These are phyloP conservation scores for Phthorimaea operculella DNA, from an alignment of 1,140 invertebrate species.

Conservation along the genomic window DNA sequence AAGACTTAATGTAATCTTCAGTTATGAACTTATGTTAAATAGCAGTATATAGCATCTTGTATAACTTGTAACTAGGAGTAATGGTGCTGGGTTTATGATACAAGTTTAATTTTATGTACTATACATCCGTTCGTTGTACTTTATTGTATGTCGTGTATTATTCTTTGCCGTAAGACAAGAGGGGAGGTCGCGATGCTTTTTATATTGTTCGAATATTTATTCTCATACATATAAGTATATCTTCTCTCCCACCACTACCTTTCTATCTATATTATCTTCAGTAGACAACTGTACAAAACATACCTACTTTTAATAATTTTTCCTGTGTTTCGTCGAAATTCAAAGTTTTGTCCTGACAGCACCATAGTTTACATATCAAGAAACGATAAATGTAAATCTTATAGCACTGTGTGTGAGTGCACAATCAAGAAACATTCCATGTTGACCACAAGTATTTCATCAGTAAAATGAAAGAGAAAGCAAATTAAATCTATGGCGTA, in stretches of 20 bases:
- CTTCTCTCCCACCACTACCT: neutral
- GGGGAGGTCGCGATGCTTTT: slow-evolving; percentile 44
- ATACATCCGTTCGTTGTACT: slow-evolving; percentile 57
- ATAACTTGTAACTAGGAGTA: slow-evolving; percentile 62
- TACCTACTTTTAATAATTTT: no score
- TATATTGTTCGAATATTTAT: slow-evolving; percentile 64
- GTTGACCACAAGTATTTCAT: slow-evolving; percentile 4
- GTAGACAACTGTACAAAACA: no score
- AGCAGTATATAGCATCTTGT: slow-evolving; percentile 47
- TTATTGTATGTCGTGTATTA: slow-evolving; percentile 54
- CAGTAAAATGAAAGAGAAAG: no score
- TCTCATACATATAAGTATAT: slow-evolving; percentile 28
- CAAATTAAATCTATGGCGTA: slow-evolving; percentile 11
- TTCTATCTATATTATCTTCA: neutral
- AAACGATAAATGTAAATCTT: no score
- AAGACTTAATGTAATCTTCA: slow-evolving; percentile 62
- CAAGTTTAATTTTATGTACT: slow-evolving; percentile 58
- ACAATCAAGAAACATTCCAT: slow-evolving; percentile 58
- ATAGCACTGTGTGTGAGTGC: no score
- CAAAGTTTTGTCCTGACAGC: no score
- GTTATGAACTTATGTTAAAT: slow-evolving; percentile 34
- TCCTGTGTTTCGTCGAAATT: no score
- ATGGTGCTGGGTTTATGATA: slow-evolving; percentile 64
- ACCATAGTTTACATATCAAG: no score
- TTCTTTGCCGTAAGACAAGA: slow-evolving; percentile 26